Percentiles rank a stretch among this genome's conserved stretches.
phyloP scores from a whole-genome alignment of 2,888 invertebrate species.

The Drosophila merina region DNA sequence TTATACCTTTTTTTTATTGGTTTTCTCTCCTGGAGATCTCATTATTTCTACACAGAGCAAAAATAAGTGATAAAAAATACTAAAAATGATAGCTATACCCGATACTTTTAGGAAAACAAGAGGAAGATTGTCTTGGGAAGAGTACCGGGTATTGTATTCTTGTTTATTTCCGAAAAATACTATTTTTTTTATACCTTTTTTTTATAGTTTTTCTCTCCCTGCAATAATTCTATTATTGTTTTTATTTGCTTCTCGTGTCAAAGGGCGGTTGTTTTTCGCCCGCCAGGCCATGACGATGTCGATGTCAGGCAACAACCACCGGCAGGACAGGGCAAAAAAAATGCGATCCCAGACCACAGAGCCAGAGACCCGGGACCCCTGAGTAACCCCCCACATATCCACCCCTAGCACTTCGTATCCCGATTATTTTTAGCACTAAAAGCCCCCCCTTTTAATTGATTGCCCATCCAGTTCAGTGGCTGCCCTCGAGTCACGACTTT shows the following conservation, averaged over 20 bases:
- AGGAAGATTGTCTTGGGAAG: too few relatives aligned
- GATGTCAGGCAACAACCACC: constrained; percentile 13
- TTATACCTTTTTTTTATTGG: too few relatives aligned
- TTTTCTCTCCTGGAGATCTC: too few relatives aligned
- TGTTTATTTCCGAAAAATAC: too few relatives aligned
- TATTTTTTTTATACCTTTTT: too few relatives aligned
- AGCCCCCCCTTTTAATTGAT: constrained; percentile 29
- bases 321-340: not conserved
- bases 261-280: constrained; percentile 12
- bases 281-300: constrained; percentile 2
- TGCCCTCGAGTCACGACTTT: constrained; percentile 13
- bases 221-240: constrained; percentile 16
- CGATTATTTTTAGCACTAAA: constrained; percentile 27
- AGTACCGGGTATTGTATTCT: too few relatives aligned
- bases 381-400: not conserved
- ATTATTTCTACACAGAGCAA: too few relatives aligned
- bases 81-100: too few relatives aligned
- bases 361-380: not conserved
- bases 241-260: constrained; percentile 20
- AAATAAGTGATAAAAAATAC: too few relatives aligned
- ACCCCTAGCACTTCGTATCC: not conserved
- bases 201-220: not conserved
- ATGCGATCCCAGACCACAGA: not conserved
- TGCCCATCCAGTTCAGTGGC: constrained; percentile 42
- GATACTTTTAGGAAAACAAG: too few relatives aligned